Base-by-base conservation (phyloP, 2,797 vertebrate genomes). In the Hippocampus kuda region DNA sequence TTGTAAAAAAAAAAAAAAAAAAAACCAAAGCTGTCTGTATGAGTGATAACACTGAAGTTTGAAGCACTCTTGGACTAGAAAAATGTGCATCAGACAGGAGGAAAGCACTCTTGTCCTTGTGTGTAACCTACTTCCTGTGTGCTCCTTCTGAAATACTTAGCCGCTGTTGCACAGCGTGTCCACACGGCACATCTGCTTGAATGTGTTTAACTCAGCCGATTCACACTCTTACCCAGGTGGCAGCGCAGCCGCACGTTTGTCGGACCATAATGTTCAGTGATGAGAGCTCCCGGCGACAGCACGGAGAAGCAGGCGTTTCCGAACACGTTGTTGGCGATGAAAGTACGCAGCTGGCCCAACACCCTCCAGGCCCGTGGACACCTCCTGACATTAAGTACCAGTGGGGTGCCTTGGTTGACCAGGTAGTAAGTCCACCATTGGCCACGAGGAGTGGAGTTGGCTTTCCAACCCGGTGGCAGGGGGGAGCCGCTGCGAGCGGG, bases 401-500 rank as follows among this genome's bases (percentile, higher is more conserved):
- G 86, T 1, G 94, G 94, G 41, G 93, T 92, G 75, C 97, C 97
- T 90, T 97, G 96, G 86, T 93, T 97, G 83, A 99, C 94, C 89
- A 99, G 86, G 85, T 95, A 94, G 87, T 95, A 99, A 85, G 96
- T 97, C 92, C 94, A 93, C 95, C 96, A 98, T 80, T 95, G 93
- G 42, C 97, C 97, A 0, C 93, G 93, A 49, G 95, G 93, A 0
- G 95, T 96, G 87, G 86, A 92, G 89, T 99, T 97, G 82, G 89
- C 85, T 67, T 94, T 96, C 97, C 97, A 98, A 0, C 97, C 96
- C 0, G 93, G 94, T 0, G 96, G 95, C 11, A 91, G 86, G 10
- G 89, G 83, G 62, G 88, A 89, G 54, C 81, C 93, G 71, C 91
- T 87, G 90, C 92, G 93, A 81, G 90, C 92, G 69, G 81, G 93